Conservation (phyloP, 2,113 vertebrate genomes). For the Trematomus loennbergii region DNA sequence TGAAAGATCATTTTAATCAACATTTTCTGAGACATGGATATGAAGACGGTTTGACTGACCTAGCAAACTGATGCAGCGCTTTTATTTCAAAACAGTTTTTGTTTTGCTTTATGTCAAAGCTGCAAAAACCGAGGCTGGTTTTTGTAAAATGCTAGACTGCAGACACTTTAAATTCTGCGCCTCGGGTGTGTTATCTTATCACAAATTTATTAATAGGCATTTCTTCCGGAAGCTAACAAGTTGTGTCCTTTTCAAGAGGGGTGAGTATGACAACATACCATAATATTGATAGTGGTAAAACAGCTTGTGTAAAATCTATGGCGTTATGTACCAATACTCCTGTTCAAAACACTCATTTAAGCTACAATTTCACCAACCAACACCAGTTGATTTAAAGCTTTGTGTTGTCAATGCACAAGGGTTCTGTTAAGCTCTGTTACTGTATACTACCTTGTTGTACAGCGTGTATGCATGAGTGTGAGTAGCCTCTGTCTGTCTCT, state of each 20-base stretch:
- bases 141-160: conserved; percentile 83
- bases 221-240: conserved; percentile 89
- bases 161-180: conserved; percentile 80
- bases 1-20: not conserved
- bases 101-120: conserved; percentile 1
- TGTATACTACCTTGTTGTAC: conserved; percentile 37
- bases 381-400: not conserved
- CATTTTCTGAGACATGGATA: conserved; percentile 17
- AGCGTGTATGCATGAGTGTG: conserved; percentile 37
- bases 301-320: not conserved
- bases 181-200: conserved; percentile 82
- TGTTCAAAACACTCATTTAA: not conserved
- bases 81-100: not conserved
- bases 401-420: conserved; percentile 1
- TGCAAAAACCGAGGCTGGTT: not conserved
- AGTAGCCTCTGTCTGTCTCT: conserved; percentile 60
- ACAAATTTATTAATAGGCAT: conserved; percentile 85
- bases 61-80: not conserved
- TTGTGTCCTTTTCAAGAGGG: conserved; percentile 89
- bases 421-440: conserved; percentile 20
- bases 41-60: conserved; percentile 28
- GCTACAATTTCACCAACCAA: not conserved
- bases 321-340: not conserved
- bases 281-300: not conserved
- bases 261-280: conserved; percentile 80